Evolutionary conservation across 2,113 vertebrate species (phyloP).

Genomic region (Tragelaphus buxtoni): DNA sequence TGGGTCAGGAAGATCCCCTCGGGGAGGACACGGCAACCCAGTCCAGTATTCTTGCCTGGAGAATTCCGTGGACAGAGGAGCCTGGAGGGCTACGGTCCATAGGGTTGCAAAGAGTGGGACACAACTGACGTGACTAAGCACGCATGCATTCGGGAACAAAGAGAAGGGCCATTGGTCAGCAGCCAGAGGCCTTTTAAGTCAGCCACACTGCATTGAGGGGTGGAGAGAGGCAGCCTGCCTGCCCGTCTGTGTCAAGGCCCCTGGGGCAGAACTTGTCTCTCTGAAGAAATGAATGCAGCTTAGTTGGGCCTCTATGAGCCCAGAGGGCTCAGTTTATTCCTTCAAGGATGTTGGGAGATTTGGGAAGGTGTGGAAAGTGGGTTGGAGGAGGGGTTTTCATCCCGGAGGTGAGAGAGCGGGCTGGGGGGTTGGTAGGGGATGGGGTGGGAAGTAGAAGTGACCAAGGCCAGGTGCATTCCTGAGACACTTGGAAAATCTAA

Average conservation of each 20-base stretch:
- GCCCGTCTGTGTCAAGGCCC: not conserved
- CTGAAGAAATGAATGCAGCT: not conserved
- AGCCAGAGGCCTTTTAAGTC: not conserved
- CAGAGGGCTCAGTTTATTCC: not conserved
- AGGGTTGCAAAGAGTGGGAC: not conserved
- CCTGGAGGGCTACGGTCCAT: not conserved
- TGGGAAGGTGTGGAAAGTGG: not conserved
- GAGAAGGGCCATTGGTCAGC: not conserved
- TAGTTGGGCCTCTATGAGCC: not conserved
- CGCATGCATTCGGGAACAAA: not conserved
- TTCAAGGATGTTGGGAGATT: not conserved
- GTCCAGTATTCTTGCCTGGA: not conserved
- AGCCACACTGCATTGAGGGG: not conserved
- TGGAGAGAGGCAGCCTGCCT: not conserved
- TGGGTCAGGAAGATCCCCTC: not conserved
- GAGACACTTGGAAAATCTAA: not conserved
- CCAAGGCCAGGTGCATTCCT: not conserved
- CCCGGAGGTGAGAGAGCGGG: accelerated
- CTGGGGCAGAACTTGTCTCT: not conserved
- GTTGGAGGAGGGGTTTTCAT: not conserved
- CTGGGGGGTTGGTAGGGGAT: not conserved
- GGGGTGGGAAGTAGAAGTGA: not conserved
- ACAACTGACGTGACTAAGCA: not conserved
- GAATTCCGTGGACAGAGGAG: not conserved
- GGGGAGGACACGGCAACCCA: not conserved